Percentiles rank a stretch among this genome's conserved stretches.
phyloP scores from a whole-genome alignment of 2,888 invertebrate species.

The Exocentrus adspersus region DNA sequence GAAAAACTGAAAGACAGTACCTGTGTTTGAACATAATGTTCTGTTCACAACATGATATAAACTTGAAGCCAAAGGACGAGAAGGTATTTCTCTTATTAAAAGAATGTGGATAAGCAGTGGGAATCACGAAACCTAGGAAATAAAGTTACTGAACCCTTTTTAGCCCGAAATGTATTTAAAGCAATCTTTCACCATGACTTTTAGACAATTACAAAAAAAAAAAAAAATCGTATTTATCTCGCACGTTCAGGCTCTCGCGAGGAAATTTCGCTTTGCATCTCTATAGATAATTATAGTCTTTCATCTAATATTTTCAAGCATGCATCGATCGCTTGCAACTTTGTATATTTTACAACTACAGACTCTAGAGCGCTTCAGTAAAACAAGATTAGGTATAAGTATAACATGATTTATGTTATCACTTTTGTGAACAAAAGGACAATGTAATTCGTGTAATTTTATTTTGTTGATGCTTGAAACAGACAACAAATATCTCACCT shows the following conservation, averaged over 20 bases:
- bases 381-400: slow-evolving; percentile 2
- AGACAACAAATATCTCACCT: slow-evolving; percentile 65
- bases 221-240: slow-evolving; percentile 9
- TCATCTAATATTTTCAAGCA: slow-evolving; percentile 40
- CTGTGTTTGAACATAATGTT: too few species aligned
- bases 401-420: slow-evolving; percentile 17
- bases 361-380: slow-evolving; percentile 3
- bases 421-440: neutral
- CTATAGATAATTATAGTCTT: slow-evolving; percentile 35
- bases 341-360: slow-evolving; percentile 17
- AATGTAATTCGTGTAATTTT: neutral
- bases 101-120: too few species aligned
- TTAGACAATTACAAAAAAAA: neutral
- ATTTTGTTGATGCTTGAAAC: neutral
- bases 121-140: too few species aligned
- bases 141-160: too few species aligned
- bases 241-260: neutral
- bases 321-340: slow-evolving; percentile 31
- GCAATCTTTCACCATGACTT: too few species aligned
- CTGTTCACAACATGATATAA: neutral
- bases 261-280: slow-evolving; percentile 3
- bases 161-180: too few species aligned
- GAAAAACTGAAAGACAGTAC: too few species aligned
- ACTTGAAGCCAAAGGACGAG: neutral
- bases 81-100: neutral